phyloP scores from a whole-genome alignment of 2,888 invertebrate genomes.

The Fissipunctia ypsillon region DNA sequence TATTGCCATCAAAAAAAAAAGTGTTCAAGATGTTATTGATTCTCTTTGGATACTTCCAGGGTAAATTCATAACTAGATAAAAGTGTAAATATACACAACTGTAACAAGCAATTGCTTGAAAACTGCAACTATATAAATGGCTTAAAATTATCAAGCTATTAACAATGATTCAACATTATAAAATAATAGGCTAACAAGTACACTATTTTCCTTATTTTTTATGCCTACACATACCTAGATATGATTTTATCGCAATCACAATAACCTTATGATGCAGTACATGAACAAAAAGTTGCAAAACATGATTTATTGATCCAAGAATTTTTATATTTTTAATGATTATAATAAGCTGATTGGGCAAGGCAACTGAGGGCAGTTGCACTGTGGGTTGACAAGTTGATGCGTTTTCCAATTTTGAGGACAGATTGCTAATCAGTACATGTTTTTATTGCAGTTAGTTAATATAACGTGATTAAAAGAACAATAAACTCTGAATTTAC shows the following conservation, averaged over 20 bases:
- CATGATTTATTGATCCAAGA: not conserved
- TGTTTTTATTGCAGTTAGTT: not conserved
- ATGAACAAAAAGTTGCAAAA: constrained; percentile 18
- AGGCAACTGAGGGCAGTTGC: not conserved
- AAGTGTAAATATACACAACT: not conserved
- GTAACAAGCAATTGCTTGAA: constrained; percentile 1
- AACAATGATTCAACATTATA: constrained; percentile 23
- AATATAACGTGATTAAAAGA: not conserved
- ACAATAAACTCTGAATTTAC: not conserved
- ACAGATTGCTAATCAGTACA: not conserved
- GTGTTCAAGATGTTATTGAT: not conserved
- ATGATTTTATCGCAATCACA: constrained; percentile 22
- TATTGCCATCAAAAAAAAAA: constrained; percentile 14
- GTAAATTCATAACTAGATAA: not conserved
- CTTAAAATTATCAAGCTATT: constrained; percentile 20
- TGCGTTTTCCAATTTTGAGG: not conserved
- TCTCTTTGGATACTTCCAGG: not conserved
- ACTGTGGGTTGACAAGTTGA: not conserved
- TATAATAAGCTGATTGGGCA: constrained; percentile 11
- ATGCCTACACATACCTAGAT: not conserved
- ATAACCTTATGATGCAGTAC: constrained; percentile 7
- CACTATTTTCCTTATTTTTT: constrained; percentile 32
- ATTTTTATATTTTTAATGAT: not conserved
- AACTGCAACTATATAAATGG: constrained; percentile 13
- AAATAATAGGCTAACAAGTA: constrained; percentile 17